A percentile compares a stretch with the other conserved stretches of the same genome.
phyloP scores from a whole-genome alignment of 2,888 invertebrate species.

The Entomobrya proxima region DNA sequence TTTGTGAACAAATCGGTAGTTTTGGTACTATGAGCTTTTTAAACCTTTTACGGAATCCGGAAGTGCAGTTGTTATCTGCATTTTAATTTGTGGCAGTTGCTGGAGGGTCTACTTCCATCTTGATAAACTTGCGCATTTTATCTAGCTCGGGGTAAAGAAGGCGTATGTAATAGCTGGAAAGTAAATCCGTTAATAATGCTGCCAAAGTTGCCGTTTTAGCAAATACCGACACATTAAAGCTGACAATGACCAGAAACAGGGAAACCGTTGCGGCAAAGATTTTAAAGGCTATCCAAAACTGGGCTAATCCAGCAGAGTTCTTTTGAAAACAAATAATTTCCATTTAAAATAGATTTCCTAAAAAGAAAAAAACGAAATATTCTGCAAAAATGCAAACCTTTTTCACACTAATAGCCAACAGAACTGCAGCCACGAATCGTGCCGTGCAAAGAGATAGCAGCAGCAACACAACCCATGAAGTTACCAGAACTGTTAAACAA shows the following conservation, averaged over 20 bases:
- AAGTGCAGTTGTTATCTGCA: too few relatives aligned
- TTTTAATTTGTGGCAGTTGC: too few relatives aligned
- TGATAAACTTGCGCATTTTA: constrained; percentile 39
- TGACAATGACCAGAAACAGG: constrained; percentile 26
- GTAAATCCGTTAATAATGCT: constrained; percentile 20
- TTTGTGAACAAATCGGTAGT: too few relatives aligned
- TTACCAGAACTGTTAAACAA: constrained; percentile 39
- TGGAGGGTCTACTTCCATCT: background rate
- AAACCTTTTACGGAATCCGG: too few relatives aligned
- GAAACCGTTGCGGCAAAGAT: constrained; percentile 39
- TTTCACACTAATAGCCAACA: constrained; percentile 25
- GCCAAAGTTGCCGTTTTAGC: constrained; percentile 9
- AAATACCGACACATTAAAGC: constrained; percentile 25
- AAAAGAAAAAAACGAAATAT: background rate
- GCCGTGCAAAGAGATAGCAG: constrained; percentile 6
- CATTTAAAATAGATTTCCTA: background rate
- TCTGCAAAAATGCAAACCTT: background rate
- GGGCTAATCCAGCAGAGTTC: constrained; percentile 19
- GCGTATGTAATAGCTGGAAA: constrained; percentile 38
- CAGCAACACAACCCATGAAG: constrained; percentile 30
- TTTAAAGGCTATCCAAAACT: constrained; percentile 55
- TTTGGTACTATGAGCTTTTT: too few relatives aligned
- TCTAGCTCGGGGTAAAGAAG: constrained; percentile 56
- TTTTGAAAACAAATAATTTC: constrained; percentile 9
- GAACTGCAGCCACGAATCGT: background rate